Base-by-base conservation (phyloP, 2,888 invertebrate species). In the Hyalella azteca region DNA sequence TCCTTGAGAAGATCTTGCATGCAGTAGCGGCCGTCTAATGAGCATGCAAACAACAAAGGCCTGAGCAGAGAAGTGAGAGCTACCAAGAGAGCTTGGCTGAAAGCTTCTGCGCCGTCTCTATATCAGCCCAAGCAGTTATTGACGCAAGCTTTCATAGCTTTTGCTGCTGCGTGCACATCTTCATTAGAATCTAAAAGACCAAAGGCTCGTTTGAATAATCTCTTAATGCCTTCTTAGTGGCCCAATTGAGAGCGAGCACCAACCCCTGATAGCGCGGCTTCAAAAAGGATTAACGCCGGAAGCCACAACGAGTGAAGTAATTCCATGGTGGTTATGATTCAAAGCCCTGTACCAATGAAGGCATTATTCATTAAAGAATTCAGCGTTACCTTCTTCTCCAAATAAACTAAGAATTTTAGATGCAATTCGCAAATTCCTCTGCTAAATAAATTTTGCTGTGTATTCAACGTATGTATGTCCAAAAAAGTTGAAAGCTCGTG, bases 101-200 rank as follows among this genome's bases (percentile, higher is more conserved):
- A 36, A 59, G 59, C 59, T 59, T 22, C 22, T 2, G 4, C 11
- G 36, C 29, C 66, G 9, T 9, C 3, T 22, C 66, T 66, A 22
- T 66, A 66, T 66, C 66, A 66, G 15, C 66, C 19, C 19, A n/a
- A 32, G 3, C 66, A 66, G 66, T 66, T 66, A 66, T 66, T 66
- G 66, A 66, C 66, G 66, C 36, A 36, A 36, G 66, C 7, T 36
- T 66, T 29, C 39, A 19, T 36, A 36, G 66, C 66, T 29, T 32
- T 29, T 15, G 19, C 66, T 4, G n/a, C 66, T 26, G 22, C 49
- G 15, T 22, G 29, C 54, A 54, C 54, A 54, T 54, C 66, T 36
- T 66, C 66, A 66, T 66, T 66, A 66, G 66, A 66, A 66, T 66
- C 66, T 66, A 66, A 66, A 36, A 66, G 66, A 66, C 66, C 36